Evolutionary conservation across 2,797 vertebrate genomes (phyloP).

Genomic region (Phoeniculus purpureus): DNA sequence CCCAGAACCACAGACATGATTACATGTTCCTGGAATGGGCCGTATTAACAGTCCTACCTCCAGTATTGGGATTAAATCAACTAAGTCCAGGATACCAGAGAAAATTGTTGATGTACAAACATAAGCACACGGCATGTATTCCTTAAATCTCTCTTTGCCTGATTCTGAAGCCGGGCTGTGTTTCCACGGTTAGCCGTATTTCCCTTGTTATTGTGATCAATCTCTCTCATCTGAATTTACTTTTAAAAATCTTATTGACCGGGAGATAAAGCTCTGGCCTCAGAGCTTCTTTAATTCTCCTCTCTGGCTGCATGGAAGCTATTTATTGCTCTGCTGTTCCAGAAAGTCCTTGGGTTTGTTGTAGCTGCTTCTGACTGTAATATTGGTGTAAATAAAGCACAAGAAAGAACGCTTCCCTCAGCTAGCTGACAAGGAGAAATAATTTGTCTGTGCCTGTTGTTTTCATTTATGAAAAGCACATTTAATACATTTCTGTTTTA

Average conservation of each 20-base stretch:
- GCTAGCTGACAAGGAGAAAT: conserved; percentile 64
- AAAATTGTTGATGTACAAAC: conserved; percentile 22
- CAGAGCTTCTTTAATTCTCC: not conserved
- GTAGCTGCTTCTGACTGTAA: conserved; percentile 38
- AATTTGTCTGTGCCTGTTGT: conserved; percentile 71
- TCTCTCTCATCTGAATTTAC: not conserved
- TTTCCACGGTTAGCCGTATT: not conserved
- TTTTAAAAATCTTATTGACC: not conserved
- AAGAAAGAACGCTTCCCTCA: conserved; percentile 43
- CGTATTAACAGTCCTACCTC: conserved; percentile 15
- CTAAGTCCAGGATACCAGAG: not conserved
- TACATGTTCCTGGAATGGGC: conserved; percentile 9
- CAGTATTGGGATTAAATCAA: conserved; percentile 29
- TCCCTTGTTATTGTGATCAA: not conserved
- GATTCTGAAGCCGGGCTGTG: not conserved
- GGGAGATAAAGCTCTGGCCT: conserved; percentile 7
- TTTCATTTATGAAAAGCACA: conserved; percentile 66
- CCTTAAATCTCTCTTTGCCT: conserved; percentile 10
- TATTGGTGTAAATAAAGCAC: conserved; percentile 61
- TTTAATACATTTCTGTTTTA: conserved; percentile 65
- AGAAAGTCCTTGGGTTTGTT: conserved; percentile 51
- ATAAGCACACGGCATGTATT: not conserved
- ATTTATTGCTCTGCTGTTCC: conserved; percentile 41
- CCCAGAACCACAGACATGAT: not conserved
- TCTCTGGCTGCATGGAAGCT: conserved; percentile 10